These are phyloP conservation scores for Ctenicera cuprea DNA, from an alignment of 2,888 invertebrate genomes.

Conservation along the genomic window DNA sequence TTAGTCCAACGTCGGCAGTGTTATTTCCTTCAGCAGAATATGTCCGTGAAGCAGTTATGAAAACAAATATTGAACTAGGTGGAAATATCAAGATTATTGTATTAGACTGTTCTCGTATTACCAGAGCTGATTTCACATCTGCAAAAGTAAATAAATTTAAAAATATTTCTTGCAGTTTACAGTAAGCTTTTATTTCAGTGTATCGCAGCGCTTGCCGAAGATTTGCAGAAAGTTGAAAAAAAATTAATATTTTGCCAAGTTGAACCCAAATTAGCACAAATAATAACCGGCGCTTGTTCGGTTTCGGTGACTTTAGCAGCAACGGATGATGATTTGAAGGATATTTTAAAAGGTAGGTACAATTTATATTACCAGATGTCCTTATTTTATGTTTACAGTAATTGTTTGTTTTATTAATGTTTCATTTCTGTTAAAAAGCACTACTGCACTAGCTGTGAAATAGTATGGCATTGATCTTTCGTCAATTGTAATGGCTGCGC, in stretches of 20 bases:
- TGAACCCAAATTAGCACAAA: conserved; percentile 47
- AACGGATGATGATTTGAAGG: conserved; percentile 12
- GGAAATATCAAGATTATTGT: conserved; percentile 72
- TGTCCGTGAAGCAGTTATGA: conserved; percentile 73
- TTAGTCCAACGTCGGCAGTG: conserved; percentile 74
- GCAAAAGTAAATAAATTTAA: conserved; percentile 74
- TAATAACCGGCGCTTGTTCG: conserved; percentile 42
- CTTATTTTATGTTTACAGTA: too few species aligned
- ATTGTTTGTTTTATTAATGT: too few species aligned
- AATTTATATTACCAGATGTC: too few species aligned
- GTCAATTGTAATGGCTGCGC: too few species aligned
- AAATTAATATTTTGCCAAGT: conserved; percentile 60
- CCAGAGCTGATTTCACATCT: conserved; percentile 81
- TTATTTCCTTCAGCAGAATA: conserved; percentile 78
- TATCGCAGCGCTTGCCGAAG: conserved; percentile 62
- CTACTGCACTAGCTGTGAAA: too few species aligned
- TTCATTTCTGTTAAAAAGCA: too few species aligned
- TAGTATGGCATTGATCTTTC: too few species aligned
- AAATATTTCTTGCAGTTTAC: not conserved
- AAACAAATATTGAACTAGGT: conserved; percentile 68
- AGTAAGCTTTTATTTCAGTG: conserved; percentile 60
- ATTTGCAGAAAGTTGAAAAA: conserved; percentile 61
- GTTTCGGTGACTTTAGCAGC: not conserved
- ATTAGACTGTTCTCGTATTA: conserved; percentile 78
- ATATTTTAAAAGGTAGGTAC: conserved; percentile 11